Base-by-base conservation (phyloP, 2,113 vertebrate species). In the Coreoperca whiteheadi region DNA sequence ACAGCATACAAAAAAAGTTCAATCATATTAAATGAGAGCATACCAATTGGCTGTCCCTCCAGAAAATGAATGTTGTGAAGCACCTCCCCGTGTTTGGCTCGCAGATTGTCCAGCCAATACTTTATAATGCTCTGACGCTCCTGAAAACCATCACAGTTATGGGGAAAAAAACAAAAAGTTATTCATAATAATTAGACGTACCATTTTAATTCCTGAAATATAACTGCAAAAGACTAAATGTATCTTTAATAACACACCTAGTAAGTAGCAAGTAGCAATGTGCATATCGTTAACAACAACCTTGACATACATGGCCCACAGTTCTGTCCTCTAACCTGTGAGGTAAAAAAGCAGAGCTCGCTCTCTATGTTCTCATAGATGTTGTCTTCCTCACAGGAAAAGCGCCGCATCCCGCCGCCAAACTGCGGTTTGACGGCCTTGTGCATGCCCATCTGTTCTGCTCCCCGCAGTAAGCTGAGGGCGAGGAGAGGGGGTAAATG, bases 331-430 rank as follows among this genome's bases (percentile, higher is more conserved):
- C 93, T 90, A 79, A 99, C 98, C 97, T 99, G 98, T 64, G 98
- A 99, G 69, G 96, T 98, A 88, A 99, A 98, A 92, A 99, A 99
- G 91, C 95, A 96, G 41, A 98, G 94, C 91, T 99, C 97, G 3
- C 96, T 98, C 89, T 99, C 98, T 14, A 99, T 97, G 88, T 98
- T 98, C 92, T 98, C 97, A 2, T 99, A 99, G 95, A 99, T 99
- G 92, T 98, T 98, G 89, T 98, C 97, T 89, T 99, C 98, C 65
- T 99, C 98, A 1, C 98, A 99, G 50, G 96, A 97, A 89, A 99
- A 99, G 83, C 96, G 93, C 8, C 96, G 93, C 74, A 96, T 97
- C 3, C 98, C 98, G 0, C 97, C 97, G 0, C 98, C 98, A 1
- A 97, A 99, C 81, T 99, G 97, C 0, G 97, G 94, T 88, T 99